Base-by-base conservation (phyloP, 2,888 invertebrate genomes). In the Cataglyphis altisquamis region DNA sequence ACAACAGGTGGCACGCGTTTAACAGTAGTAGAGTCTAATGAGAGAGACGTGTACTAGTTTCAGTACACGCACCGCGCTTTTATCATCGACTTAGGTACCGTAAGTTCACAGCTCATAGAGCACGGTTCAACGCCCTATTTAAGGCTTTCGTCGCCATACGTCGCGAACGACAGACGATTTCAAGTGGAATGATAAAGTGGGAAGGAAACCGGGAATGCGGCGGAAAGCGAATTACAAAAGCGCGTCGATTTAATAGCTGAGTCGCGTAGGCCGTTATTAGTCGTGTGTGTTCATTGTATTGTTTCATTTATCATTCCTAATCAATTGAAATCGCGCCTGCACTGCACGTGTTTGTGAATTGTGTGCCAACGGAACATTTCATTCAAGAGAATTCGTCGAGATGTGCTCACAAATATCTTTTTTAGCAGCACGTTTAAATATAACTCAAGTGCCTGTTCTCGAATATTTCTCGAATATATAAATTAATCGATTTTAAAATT, bases 81-180 rank as follows among this genome's bases (percentile, higher is more conserved):
- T 72, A 86, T 83, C 82, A 74, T 48, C 80, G 68, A 32, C 83
- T 74, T 73, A 73, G 55, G 70, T 88, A 88, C 89, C 86, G 90
- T 89, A 90, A 90, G 83, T 90, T 89, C 85, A 77, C 86, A 87
- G 88, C 87, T 91, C 88, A 89, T 91, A 89, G 90, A 90, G 81
- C 88, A 82, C 84, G 87, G 91, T 91, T 91, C 91, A 91, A 91
- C 57, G 91, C 68, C 91, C 91, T 83, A 87, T 90, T 90, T 91
- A 88, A 91, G 86, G 67, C 82, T 70, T 12, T 41, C 80, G 45
- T 80, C 85, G 82, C 67, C 48, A 60, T 82, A 66, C 66, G 55
- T 36, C 85, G 75, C 77, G 29, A 77, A 67, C 32, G 82, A 67
- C 83, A 63, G 63, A 60, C 57, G 84, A 84, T 90, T 87, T 86